Conservation (phyloP, 2,888 invertebrate species). For the Cremastobaeus sp. region DNA sequence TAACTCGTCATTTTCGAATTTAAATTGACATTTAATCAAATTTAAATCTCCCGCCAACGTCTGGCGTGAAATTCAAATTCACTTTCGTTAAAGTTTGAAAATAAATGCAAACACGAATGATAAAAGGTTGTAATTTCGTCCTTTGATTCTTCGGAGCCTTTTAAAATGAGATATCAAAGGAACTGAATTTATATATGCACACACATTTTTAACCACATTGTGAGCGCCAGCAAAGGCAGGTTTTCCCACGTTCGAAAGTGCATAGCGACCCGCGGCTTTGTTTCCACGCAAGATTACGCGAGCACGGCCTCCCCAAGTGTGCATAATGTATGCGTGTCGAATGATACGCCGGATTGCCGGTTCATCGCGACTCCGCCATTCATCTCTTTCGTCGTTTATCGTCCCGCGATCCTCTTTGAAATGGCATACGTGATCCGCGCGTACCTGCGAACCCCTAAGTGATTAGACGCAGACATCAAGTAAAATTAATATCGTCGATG, state of each 20-base stretch:
- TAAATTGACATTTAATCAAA: no score
- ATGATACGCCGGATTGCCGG: constrained; percentile 37
- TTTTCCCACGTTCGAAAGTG: constrained; percentile 51
- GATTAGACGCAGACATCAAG: constrained; percentile 50
- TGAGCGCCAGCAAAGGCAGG: neutral
- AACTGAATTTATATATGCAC: no score
- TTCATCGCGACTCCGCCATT: constrained; percentile 25
- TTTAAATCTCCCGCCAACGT: no score
- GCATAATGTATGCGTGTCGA: constrained; percentile 42
- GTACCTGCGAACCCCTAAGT: constrained; percentile 10
- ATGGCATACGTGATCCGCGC: constrained; percentile 41
- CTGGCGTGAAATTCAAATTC: no score
- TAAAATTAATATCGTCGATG: constrained; percentile 51
- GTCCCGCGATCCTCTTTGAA: constrained; percentile 43
- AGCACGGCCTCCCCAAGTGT: constrained; percentile 16
- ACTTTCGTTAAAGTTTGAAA: no score
- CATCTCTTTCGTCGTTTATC: constrained; percentile 54
- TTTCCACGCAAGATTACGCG: constrained; percentile 54
- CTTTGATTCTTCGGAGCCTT: neutral
- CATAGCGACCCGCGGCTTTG: constrained; percentile 34
- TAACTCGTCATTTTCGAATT: no score
- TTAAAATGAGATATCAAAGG: neutral
- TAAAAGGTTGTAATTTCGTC: no score
- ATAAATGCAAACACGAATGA: no score
- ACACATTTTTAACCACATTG: neutral